Evolutionary conservation across 2,113 vertebrate species (phyloP).

Genomic region (Stigmatopora nigra): DNA sequence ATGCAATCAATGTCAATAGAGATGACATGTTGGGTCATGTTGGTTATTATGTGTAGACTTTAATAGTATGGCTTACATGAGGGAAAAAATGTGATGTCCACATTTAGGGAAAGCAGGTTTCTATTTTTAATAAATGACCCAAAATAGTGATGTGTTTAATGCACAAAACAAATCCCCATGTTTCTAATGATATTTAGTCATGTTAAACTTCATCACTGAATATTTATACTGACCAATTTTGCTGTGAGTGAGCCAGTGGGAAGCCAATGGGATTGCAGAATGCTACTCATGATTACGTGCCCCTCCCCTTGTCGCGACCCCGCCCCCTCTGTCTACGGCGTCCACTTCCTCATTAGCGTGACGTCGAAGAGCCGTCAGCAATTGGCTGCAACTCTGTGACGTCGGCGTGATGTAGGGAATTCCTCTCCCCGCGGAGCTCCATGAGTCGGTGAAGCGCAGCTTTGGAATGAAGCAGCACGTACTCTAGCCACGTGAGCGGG

Average conservation of each 20-base stretch:
- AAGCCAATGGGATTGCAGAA: slow-evolving; percentile 9
- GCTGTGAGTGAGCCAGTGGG: background rate
- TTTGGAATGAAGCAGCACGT: slow-evolving; percentile 32
- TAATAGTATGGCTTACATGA: too few relatives aligned
- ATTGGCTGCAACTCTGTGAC: slow-evolving; percentile 48
- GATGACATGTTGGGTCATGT: too few relatives aligned
- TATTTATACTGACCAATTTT: background rate
- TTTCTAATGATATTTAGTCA: too few relatives aligned
- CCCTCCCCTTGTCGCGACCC: background rate
- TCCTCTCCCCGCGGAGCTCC: slow-evolving; percentile 38
- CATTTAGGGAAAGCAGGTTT: too few relatives aligned
- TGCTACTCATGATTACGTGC: background rate
- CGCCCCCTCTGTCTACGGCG: slow-evolving; percentile 8
- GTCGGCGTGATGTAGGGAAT: slow-evolving; percentile 52
- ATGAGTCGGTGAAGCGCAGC: slow-evolving; percentile 5
- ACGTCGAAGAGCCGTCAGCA: slow-evolving; percentile 16
- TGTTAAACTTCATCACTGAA: background rate
- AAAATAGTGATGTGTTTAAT: too few relatives aligned
- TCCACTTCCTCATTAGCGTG: slow-evolving; percentile 38
- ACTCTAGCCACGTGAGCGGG: slow-evolving; percentile 40
- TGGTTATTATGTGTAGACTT: too few relatives aligned
- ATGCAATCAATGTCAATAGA: too few relatives aligned
- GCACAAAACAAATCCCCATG: too few relatives aligned
- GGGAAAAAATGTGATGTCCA: too few relatives aligned
- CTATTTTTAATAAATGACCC: too few relatives aligned